Percentiles rank a stretch among this genome's conserved stretches.
Evolutionary conservation across 2,888 invertebrate genomes (phyloP).

Genomic region (Keiferia lycopersicella): DNA sequence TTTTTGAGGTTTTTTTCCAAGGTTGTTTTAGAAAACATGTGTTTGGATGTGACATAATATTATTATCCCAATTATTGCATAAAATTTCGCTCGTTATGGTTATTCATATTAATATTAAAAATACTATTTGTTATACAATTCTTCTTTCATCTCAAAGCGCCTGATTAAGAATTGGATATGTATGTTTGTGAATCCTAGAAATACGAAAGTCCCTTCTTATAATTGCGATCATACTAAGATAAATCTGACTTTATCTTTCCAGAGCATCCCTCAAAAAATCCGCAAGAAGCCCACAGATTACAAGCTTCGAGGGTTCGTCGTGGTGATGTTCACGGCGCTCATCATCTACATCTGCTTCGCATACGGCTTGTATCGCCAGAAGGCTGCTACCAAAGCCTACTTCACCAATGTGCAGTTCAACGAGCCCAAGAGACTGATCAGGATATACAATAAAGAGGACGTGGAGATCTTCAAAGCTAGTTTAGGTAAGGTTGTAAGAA

Average conservation of each 20-base stretch:
- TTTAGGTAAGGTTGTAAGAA: slow-evolving; percentile 73
- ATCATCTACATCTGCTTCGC: slow-evolving; percentile 92
- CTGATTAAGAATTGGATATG: too few species aligned
- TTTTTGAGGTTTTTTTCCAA: too few species aligned
- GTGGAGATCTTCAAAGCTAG: slow-evolving; percentile 85
- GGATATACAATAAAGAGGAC: slow-evolving; percentile 87
- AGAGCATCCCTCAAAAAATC: slow-evolving; percentile 88
- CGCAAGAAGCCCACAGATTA: slow-evolving; percentile 88
- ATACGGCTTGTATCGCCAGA: slow-evolving; percentile 91
- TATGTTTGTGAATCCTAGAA: too few species aligned
- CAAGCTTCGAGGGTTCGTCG: slow-evolving; percentile 90
- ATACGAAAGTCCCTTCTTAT: too few species aligned
- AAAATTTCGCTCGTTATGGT: too few species aligned
- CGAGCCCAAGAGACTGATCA: slow-evolving; percentile 86
- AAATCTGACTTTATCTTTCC: slow-evolving; percentile 42
- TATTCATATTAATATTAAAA: too few species aligned
- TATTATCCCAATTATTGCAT: too few species aligned
- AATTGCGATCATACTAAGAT: too few species aligned
- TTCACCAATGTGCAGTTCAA: slow-evolving; percentile 92
- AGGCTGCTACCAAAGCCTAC: slow-evolving; percentile 90
- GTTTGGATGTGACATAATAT: too few species aligned
- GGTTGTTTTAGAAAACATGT: too few species aligned
- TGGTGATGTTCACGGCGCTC: slow-evolving; percentile 89
- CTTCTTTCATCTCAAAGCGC: too few species aligned
- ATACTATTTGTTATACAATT: too few species aligned